Base-by-base conservation (phyloP, 2,113 vertebrate genomes). In the Gasterosteus nipponicus region DNA sequence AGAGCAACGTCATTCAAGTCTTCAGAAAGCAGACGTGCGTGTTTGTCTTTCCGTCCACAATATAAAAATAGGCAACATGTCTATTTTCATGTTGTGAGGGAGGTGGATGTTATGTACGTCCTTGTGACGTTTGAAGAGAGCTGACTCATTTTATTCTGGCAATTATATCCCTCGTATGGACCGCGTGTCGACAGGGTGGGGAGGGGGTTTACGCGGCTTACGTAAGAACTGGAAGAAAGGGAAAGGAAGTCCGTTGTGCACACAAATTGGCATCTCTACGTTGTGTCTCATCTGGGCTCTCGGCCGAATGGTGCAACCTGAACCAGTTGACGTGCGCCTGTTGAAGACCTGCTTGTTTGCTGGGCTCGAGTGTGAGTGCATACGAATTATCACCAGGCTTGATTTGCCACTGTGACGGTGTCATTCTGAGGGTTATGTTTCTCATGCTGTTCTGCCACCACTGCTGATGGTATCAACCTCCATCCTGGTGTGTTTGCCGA, bases 131-230 rank as follows among this genome's bases (percentile, higher is more conserved):
- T 62, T 78, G 65, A 79, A 66, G 84, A 83, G 82, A 75, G 79
- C 85, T 93, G 92, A 92, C 85, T 90, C 89, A 89, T 79, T 84
- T 89, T 73, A 66, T 78, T 91, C 83, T 88, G 86, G 78, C 85
- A 77, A 69, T 90, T 85, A 83, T 54, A 82, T 78, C 67, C 89
- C 86, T 90, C 86, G 89, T 91, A 92, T 90, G 92, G 92, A 63
- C 82, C 31, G 64, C 70, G 83, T 84, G 86, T 87, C 69, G 33
- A 65, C 49, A 69, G 77, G 71, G 69, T 59, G 57, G 69, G 69
- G 75, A 81, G 80, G 73, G 68, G 18, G 69, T 44, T 65, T 31
- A 31, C 16, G 10, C 16, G 22, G 69, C 81, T 90, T 89, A 76
- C 41, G 18, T 84, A 82, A 83, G 68, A 69, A 57, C 1, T 14